Percentiles rank a stretch among this genome's conserved stretches.
phyloP scores from a whole-genome alignment of 2,888 invertebrate genomes.

The Orchesella flavescens region DNA sequence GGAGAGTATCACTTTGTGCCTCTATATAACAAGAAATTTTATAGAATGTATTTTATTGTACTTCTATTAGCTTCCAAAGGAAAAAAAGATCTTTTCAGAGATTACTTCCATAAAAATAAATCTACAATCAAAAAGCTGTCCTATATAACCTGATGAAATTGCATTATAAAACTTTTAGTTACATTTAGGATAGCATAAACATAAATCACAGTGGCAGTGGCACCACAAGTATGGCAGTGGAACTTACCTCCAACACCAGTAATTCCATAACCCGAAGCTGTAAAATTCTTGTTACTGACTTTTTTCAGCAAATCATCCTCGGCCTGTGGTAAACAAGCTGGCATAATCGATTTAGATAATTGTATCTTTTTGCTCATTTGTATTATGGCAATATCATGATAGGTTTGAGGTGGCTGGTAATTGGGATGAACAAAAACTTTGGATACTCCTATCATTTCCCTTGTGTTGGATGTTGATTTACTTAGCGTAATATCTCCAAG shows the following conservation, averaged over 20 bases:
- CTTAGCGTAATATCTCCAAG: slow-evolving; percentile 65
- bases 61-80: too few relatives aligned
- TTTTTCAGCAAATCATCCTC: slow-evolving; percentile 75
- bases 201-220: too few relatives aligned
- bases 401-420: slow-evolving; percentile 62
- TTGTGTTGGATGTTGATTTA: slow-evolving; percentile 34
- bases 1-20: slow-evolving; percentile 65
- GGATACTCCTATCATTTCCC: slow-evolving; percentile 47
- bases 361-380: slow-evolving; percentile 57
- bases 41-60: too few relatives aligned
- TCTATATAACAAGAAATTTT: slow-evolving; percentile 47
- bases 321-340: slow-evolving; percentile 79
- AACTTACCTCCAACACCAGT: slow-evolving; percentile 61
- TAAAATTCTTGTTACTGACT: slow-evolving; percentile 49
- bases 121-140: too few relatives aligned
- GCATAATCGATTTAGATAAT: slow-evolving; percentile 72
- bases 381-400: slow-evolving; percentile 69
- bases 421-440: slow-evolving; percentile 64
- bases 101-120: too few relatives aligned
- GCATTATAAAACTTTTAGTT: too few relatives aligned
- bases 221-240: too few relatives aligned
- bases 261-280: slow-evolving; percentile 67
- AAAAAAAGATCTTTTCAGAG: too few relatives aligned
- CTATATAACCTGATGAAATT: too few relatives aligned
- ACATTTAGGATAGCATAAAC: neutral